Conservation (phyloP, 2,888 invertebrate species). For the Nephrocerus scutellatus region DNA sequence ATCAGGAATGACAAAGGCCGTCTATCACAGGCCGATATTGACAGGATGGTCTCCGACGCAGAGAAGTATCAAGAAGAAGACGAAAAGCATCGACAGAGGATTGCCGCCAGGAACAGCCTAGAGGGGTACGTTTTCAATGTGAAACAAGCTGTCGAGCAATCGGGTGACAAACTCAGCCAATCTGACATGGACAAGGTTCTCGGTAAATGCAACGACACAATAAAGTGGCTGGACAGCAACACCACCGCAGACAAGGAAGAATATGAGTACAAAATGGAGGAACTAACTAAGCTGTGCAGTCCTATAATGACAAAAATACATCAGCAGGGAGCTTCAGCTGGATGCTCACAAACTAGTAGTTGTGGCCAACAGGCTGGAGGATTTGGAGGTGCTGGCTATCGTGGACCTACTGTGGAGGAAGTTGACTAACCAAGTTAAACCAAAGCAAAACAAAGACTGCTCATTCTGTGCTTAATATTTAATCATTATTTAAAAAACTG, state of each 20-base stretch:
- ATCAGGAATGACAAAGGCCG: conserved; percentile 79
- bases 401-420: conserved; percentile 44
- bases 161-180: conserved; percentile 56
- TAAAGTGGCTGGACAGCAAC: conserved; percentile 71
- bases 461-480: too few species aligned
- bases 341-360: conserved; percentile 16
- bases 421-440: too few species aligned
- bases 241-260: conserved; percentile 69
- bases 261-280: conserved; percentile 52
- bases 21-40: conserved; percentile 73
- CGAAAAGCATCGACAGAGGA: conserved; percentile 59
- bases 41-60: conserved; percentile 69
- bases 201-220: conserved; percentile 57
- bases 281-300: conserved; percentile 44
- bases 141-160: conserved; percentile 62
- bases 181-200: conserved; percentile 62
- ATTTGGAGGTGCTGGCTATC: conserved; percentile 53
- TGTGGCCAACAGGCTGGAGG: conserved; percentile 55
- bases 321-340: conserved; percentile 23
- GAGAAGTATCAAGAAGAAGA: conserved; percentile 69
- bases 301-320: conserved; percentile 50
- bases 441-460: too few species aligned
- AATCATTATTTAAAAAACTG: too few species aligned
- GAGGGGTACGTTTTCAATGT: conserved; percentile 63
- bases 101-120: conserved; percentile 62